Base-by-base conservation (phyloP, 2,797 vertebrate species). In the Microcaecilia unicolor region DNA sequence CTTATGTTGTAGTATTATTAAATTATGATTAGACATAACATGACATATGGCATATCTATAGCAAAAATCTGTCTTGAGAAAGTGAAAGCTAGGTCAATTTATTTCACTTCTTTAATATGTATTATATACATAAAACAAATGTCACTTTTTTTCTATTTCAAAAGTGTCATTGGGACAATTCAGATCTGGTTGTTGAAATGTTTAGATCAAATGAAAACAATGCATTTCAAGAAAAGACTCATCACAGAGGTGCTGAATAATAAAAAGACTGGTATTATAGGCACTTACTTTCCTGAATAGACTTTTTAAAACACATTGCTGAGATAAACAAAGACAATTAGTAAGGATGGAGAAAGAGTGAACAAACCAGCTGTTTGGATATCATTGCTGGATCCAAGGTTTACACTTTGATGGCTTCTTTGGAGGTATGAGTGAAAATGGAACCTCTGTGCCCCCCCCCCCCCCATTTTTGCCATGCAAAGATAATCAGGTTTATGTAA, bases 401-500 rank as follows among this genome's bases (percentile, higher is more conserved):
- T 41, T 64, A 81, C 79, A 86, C 83, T 87, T 92, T 89, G 79
- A 88, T 82, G 81, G 78, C 80, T 79, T 83, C 80, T 86, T 84
- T 70, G 75, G 82, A 81, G 84, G 81, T 80, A 81, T 74, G 70
- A 83, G 76, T 70, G 73, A 84, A 88, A 88, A 83, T 79, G 80
- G 80, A 86, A 78, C 74, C 75, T 76, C 51, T 51, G 68, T 70
- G 78, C 74, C 70, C 70, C 72, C 74, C 74, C 62, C 64, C 72
- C 75, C 86, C 84, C 83, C 82, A 69, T 88, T 86, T 91, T 92
- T 94, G 93, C 93, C 92, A 90, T 84, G 89, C 93, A 95, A 89
- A 98, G 95, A 99, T 97, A 98, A 99, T 98, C 93, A 94, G 92
- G 92, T 97, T 99, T 99, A 97, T 99, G 95, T 98, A 99, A 98